Base-by-base conservation (phyloP, 1,140 invertebrate species). In the Akabosia matsudoensis region DNA sequence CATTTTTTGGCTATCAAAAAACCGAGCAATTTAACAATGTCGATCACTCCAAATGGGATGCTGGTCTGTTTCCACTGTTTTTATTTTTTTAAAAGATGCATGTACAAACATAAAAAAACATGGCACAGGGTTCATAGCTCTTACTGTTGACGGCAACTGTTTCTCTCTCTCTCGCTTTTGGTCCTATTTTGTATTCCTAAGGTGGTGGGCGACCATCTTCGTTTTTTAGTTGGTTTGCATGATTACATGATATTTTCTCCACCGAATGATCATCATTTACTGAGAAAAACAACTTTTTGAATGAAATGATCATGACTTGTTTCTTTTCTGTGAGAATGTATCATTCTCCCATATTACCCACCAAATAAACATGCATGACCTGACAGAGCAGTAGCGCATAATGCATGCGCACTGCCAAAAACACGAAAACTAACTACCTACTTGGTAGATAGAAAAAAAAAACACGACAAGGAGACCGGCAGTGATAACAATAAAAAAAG, bases 161-260 rank as follows among this genome's bases (percentile, higher is more conserved):
- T 7, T 45, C 7, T 7, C 18, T 45, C 37, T 45, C 18, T 7
- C 7, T 45, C 7, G 37, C 37, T 7, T 7, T 45, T 77, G 79
- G 79, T 79, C 77, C 79, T 81, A 81, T 77, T 81, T 81, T 79
- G 79, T 81, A 81, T 81, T 72, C 79, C 79, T 76, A 72, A 10
- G 37, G 37, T 45, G 37, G 37, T 79, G 75, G 78, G 78, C 77
- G 77, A 64, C 26, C 70, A 72, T 28, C 37, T n/a, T 61, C 37
- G 7, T 45, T 18, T 45, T 18, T 18, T 45, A 45, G 37, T 18
- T 45, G 18, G 7, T 45, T 45, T 45, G 37, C 37, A 45, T 45
- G 37, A 45, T 45, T 45, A 45, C 18, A 45, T 45, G 37, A 45
- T 45, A 45, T 45, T 45, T 45, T 45, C 37, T 45, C 37, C 37